phyloP scores from a whole-genome alignment of 2,888 invertebrate genomes.

The Protonemura montana region DNA sequence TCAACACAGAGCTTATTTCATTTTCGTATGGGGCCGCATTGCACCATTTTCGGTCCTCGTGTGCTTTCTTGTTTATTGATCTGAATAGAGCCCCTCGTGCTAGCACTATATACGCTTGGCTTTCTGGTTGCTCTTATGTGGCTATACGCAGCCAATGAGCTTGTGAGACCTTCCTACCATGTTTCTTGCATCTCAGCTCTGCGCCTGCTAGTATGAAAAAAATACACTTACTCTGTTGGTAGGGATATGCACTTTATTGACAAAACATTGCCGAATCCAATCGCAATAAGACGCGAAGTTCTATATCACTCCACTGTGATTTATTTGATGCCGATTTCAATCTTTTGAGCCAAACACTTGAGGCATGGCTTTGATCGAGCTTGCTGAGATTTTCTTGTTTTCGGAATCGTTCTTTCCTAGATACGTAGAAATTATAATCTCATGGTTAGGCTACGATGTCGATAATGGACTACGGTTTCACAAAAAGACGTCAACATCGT shows the following conservation, averaged over 20 bases:
- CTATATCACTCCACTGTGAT: background rate
- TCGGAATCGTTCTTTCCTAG: background rate
- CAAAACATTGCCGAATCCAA: background rate
- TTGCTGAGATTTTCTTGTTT: background rate
- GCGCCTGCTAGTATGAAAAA: background rate
- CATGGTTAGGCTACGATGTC: constrained; percentile 32
- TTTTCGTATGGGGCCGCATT: constrained; percentile 17
- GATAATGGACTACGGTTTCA: background rate
- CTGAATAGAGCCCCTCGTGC: constrained; percentile 12
- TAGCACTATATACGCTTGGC: background rate
- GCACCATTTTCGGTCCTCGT: constrained; percentile 36
- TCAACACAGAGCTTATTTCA: background rate
- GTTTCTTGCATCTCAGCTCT: background rate
- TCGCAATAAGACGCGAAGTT: background rate
- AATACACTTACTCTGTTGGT: background rate
- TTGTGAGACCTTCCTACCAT: background rate
- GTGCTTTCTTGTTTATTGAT: constrained; percentile 29
- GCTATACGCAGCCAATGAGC: background rate
- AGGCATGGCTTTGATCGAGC: background rate
- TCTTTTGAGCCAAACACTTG: constrained; percentile 3
- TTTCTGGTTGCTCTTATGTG: background rate
- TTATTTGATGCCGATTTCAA: background rate
- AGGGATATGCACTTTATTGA: background rate
- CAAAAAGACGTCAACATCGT: constrained; percentile 32
- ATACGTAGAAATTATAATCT: constrained; percentile 8